phyloP scores from a whole-genome alignment of 2,888 invertebrate genomes.

The Temnothorax unifasciatus region DNA sequence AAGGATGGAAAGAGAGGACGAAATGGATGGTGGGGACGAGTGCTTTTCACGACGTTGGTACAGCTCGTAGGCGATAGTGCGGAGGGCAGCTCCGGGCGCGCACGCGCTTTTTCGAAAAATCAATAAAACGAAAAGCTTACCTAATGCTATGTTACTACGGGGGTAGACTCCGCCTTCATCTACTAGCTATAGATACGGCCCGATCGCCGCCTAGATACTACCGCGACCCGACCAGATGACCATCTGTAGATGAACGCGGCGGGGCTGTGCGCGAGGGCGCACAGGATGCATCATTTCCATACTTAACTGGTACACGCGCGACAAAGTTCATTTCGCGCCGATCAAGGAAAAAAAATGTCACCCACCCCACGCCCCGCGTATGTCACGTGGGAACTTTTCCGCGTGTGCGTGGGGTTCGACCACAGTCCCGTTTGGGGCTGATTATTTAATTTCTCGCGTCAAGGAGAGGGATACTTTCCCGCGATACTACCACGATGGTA shows the following conservation, averaged over 20 bases:
- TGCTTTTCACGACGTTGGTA: conserved; percentile 81
- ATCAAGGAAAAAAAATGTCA: conserved; percentile 52
- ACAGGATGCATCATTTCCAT: conserved; percentile 80
- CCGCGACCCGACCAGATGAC: conserved; percentile 82
- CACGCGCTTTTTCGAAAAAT: conserved; percentile 86
- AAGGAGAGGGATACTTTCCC: not conserved
- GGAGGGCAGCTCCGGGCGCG: conserved; percentile 84
- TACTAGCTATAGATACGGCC: conserved; percentile 82
- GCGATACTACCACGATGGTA: not conserved
- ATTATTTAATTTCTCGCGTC: conserved; percentile 33
- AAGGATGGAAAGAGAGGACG: conserved; percentile 57
- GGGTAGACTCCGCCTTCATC: conserved; percentile 86
- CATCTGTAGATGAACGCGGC: conserved; percentile 83
- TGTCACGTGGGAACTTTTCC: conserved; percentile 40
- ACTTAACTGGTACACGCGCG: conserved; percentile 54
- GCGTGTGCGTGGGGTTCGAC: conserved; percentile 15
- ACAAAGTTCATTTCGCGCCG: conserved; percentile 52
- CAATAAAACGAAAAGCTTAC: conserved; percentile 86
- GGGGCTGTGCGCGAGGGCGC: conserved; percentile 61
- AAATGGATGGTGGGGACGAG: conserved; percentile 67
- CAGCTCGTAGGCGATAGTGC: conserved; percentile 84
- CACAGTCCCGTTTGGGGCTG: not conserved
- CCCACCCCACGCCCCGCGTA: not conserved
- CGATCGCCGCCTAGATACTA: conserved; percentile 83
- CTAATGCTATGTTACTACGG: conserved; percentile 85